These are phyloP conservation scores for Cydia strobilella DNA, from an alignment of 1,140 invertebrate genomes.

Conservation along the genomic window DNA sequence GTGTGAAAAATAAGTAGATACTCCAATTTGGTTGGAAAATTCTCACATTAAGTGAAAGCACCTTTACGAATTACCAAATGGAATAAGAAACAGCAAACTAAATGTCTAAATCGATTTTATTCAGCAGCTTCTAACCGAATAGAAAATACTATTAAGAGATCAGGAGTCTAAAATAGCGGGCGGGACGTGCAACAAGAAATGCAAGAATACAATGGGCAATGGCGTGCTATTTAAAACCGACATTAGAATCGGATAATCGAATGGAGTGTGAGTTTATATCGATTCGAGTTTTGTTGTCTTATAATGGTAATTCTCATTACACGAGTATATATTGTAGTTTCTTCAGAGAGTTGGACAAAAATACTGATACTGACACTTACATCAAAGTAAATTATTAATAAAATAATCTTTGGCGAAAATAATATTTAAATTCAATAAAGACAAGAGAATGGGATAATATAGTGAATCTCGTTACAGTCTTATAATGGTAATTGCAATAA, in stretches of 20 bases:
- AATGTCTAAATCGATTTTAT: conserved; percentile 50
- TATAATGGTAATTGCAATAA: too few species aligned
- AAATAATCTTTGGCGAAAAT: too few species aligned
- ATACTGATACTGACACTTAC: too few species aligned
- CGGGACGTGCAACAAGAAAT: conserved; percentile 51
- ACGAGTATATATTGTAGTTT: too few species aligned
- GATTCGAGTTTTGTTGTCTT: not conserved
- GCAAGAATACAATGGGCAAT: conserved; percentile 61
- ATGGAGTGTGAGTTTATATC: conserved; percentile 2
- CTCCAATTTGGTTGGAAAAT: too few species aligned
- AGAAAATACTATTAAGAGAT: conserved; percentile 70
- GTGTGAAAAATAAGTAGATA: too few species aligned
- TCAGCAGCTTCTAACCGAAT: conserved; percentile 53
- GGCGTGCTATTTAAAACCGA: conserved; percentile 54
- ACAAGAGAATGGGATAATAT: too few species aligned
- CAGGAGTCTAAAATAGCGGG: conserved; percentile 69
- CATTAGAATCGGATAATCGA: conserved; percentile 43
- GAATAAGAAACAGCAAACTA: conserved; percentile 35
- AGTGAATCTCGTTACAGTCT: too few species aligned
- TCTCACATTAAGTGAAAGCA: not conserved
- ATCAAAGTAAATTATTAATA: too few species aligned
- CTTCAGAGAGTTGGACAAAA: too few species aligned
- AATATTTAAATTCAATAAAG: too few species aligned
- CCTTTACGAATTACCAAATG: not conserved
- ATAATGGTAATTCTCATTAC: too few species aligned